Conservation (phyloP, 2,113 vertebrate genomes). For the Oncorhynchus keta region DNA sequence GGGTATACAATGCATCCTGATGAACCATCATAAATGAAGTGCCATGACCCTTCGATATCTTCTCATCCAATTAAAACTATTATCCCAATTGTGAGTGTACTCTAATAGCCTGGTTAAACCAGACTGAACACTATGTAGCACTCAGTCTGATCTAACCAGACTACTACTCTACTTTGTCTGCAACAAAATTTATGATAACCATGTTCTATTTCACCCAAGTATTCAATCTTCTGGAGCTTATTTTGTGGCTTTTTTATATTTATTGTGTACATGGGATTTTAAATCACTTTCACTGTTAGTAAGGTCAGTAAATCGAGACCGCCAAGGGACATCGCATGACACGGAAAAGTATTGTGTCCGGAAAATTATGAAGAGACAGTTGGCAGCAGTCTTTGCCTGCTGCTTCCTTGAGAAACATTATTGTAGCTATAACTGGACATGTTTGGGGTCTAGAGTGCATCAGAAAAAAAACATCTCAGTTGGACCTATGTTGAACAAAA, state of each 20-base stretch:
- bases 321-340: neutral
- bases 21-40: neutral
- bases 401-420: neutral
- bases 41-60: neutral
- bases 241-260: neutral
- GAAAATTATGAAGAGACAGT: neutral
- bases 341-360: neutral
- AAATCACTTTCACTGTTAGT: neutral
- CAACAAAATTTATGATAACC: neutral
- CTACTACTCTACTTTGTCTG: neutral
- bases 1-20: neutral
- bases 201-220: neutral
- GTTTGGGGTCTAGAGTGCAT: neutral
- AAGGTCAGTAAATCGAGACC: neutral
- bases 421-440: neutral
- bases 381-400: neutral
- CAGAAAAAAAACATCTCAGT: neutral
- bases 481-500: neutral
- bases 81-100: neutral
- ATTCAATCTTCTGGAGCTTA: neutral
- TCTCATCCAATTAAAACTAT: neutral
- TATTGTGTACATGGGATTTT: neutral
- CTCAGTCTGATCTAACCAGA: neutral
- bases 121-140: neutral
- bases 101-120: too few species aligned